Percentiles rank a stretch among this genome's conserved stretches.
phyloP scores from a whole-genome alignment of 2,888 invertebrate genomes.

The Heliconius erato region DNA sequence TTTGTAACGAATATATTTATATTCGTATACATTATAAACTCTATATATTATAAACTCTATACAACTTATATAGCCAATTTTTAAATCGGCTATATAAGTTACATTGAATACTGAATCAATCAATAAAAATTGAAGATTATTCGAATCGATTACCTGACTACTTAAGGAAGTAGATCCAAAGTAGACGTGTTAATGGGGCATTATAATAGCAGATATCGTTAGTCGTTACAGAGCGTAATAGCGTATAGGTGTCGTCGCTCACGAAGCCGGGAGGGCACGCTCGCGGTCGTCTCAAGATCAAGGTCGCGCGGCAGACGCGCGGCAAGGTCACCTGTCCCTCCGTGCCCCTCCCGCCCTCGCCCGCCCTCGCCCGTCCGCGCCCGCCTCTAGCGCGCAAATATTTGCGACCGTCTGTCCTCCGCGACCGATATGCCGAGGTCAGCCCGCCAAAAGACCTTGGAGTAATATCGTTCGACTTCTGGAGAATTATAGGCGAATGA shows the following conservation, averaged over 20 bases:
- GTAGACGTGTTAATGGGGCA: conserved; percentile 32
- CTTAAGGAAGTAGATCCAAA: conserved; percentile 27
- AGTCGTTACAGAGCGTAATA: conserved; percentile 52
- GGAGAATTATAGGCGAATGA: conserved; percentile 71
- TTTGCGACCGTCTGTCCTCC: conserved; percentile 85
- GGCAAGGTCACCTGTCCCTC: conserved; percentile 76
- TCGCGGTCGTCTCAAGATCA: conserved; percentile 86
- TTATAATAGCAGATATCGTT: conserved; percentile 46
- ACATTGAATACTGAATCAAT: too few species aligned
- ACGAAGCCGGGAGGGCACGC: conserved; percentile 57
- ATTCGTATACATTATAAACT: too few species aligned
- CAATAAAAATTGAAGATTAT: conserved; percentile 37
- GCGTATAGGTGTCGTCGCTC: conserved; percentile 67
- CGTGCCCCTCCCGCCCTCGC: conserved; percentile 45
- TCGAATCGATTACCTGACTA: conserved; percentile 36
- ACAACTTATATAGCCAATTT: not conserved
- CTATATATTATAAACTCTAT: not conserved
- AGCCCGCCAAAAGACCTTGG: conserved; percentile 82
- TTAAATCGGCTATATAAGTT: too few species aligned
- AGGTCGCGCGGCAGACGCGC: conserved; percentile 82
- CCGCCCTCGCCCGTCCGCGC: conserved; percentile 52
- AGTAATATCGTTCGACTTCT: conserved; percentile 82
- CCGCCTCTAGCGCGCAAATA: conserved; percentile 78
- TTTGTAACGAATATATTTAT: not conserved
- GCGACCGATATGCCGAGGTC: conserved; percentile 86